A percentile compares a stretch with the other conserved stretches of the same genome.
phyloP scores from a whole-genome alignment of 2,113 vertebrate genomes.

The Edolisoma coerulescens region DNA sequence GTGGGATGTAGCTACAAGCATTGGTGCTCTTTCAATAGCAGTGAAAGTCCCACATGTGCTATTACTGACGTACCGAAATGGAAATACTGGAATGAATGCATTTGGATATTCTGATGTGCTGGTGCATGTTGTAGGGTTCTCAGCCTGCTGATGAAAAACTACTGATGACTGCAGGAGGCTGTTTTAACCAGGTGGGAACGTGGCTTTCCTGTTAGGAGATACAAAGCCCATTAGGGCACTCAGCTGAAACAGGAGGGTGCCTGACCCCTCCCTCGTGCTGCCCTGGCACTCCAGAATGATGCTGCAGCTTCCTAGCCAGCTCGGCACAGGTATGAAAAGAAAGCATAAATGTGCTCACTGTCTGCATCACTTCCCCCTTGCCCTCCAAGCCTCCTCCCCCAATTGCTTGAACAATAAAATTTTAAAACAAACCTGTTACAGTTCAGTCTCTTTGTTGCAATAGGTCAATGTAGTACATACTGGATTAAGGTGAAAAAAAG shows the following conservation, averaged over 20 bases:
- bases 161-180: neutral
- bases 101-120: neutral
- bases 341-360: neutral
- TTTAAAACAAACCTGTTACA: neutral
- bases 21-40: neutral
- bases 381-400: neutral
- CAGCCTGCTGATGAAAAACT: neutral
- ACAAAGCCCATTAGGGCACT: neutral
- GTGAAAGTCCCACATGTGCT: neutral
- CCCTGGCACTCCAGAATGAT: neutral
- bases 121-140: neutral
- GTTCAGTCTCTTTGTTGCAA: neutral
- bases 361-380: neutral
- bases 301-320: neutral
- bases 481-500: neutral
- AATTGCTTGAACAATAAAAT: neutral
- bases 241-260: neutral
- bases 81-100: neutral
- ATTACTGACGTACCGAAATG: neutral
- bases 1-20: neutral
- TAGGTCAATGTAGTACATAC: neutral
- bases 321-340: neutral
- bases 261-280: accelerated
- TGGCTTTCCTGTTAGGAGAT: neutral
- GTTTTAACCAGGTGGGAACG: neutral